Conservation (phyloP, 2,113 vertebrate species). For the Butorides virescens region DNA sequence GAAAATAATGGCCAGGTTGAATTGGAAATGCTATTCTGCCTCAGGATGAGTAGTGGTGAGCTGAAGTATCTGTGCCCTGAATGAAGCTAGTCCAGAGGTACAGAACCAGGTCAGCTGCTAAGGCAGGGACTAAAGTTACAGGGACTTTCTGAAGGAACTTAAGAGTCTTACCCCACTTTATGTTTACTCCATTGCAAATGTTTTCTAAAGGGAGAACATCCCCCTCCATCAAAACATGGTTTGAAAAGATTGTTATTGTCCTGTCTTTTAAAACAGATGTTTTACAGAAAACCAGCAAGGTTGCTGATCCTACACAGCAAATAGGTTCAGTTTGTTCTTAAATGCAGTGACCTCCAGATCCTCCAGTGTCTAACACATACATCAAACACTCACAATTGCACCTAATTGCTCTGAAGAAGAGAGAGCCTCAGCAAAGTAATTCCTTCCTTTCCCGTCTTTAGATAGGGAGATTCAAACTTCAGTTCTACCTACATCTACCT, state of each 20-base stretch:
- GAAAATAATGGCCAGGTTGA: not conserved
- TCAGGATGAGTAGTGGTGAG: not conserved
- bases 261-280: not conserved
- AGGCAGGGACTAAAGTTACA: not conserved
- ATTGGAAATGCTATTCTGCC: not conserved
- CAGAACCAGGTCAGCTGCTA: not conserved
- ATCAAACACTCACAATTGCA: not conserved
- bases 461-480: not conserved
- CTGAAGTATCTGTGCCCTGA: not conserved
- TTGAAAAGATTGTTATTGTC: not conserved
- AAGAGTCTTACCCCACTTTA: not conserved
- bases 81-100: not conserved
- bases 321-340: not conserved
- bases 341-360: not conserved
- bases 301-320: not conserved
- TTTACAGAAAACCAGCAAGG: not conserved
- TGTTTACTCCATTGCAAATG: not conserved
- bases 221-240: not conserved
- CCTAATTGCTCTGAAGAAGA: not conserved
- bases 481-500: not conserved
- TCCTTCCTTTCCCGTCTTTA: not conserved
- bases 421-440: not conserved
- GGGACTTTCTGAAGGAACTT: not conserved
- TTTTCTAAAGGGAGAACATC: not conserved
- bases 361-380: not conserved